Evolutionary conservation across 2,113 vertebrate genomes (phyloP), one percentile per base, ranked within the genome.

Genomic region (Lota lota): DNA sequence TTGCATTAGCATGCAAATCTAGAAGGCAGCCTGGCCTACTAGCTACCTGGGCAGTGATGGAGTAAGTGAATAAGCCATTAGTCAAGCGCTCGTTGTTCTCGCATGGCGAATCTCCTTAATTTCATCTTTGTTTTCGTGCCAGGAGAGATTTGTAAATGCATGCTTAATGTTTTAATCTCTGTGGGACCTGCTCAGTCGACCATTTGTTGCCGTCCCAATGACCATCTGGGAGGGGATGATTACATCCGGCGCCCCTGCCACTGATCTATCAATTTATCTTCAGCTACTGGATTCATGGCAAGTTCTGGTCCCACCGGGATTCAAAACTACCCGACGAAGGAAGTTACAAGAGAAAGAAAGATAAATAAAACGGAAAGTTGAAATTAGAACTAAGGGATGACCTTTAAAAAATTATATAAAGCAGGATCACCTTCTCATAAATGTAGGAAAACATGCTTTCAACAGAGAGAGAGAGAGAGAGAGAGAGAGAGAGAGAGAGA

Each of bases 181-280:
- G 77, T 80, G 87, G 84, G 87, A 81, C 83, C 73, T 73, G 82
- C 83, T 80, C 74, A 71, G 53, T 75, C 78, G 79, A 88, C 79
- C 90, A 88, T 88, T 88, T 91, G 84, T 86, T 76, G 78, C 83
- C 83, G 80, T 88, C 86, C 80, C 78, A 88, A 83, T 82, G 83
- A 88, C 90, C 89, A 91, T 91, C 90, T 92, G 91, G 88, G 89
- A 87, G 79, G 77, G 75, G 75, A 84, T 82, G 84, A 88, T 88
- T 88, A 85, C 87, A 82, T 85, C 76, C 61, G 53, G 61, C 11
- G 63, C 77, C 60, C 76, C 80, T 79, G 36, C 74, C 59, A 75
- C 81, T 87, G 84, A 89, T 90, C 87, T 84, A 80, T 87, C 82
- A 83, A 79, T 87, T 81, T 4, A 22, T 68, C 79, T 72, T 77